Evolutionary conservation across 2,888 invertebrate genomes (phyloP).

Genomic region (Hirtodrosophila histrioides): DNA sequence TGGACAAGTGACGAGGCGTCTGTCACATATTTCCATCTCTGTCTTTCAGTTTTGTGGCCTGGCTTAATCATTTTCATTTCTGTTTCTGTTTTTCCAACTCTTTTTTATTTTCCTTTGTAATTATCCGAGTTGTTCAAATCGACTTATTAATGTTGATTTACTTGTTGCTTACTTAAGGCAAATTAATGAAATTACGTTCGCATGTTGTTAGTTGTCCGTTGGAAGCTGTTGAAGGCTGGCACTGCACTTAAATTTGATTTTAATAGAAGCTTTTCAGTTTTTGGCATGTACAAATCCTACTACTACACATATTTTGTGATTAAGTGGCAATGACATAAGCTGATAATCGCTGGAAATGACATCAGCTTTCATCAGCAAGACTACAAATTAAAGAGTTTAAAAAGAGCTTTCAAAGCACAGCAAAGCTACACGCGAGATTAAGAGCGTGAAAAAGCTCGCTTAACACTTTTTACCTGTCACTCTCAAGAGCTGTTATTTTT

Average conservation of each 20-base stretch:
- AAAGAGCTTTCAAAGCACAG: too few relatives aligned
- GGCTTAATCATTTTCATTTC: slow-evolving; percentile 13
- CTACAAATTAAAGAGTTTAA: too few relatives aligned
- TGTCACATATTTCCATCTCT: slow-evolving; percentile 67
- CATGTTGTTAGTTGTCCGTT: slow-evolving; percentile 2
- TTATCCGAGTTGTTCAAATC: slow-evolving; percentile 45
- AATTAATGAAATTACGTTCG: slow-evolving; percentile 31
- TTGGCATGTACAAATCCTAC: not conserved
- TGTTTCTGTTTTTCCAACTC: slow-evolving; percentile 5
- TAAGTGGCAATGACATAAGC: too few relatives aligned
- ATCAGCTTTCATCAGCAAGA: too few relatives aligned
- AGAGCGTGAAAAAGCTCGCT: too few relatives aligned
- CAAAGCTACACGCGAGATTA: too few relatives aligned
- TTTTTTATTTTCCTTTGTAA: slow-evolving; percentile 33
- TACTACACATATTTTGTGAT: too few relatives aligned
- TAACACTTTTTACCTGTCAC: too few relatives aligned
- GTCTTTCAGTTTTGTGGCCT: slow-evolving; percentile 19
- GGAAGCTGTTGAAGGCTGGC: slow-evolving; percentile 4
- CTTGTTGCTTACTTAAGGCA: slow-evolving; percentile 23
- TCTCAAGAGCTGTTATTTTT: too few relatives aligned
- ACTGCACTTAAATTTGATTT: not conserved
- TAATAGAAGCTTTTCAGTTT: not conserved
- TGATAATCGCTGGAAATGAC: too few relatives aligned
- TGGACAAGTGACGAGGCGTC: slow-evolving; percentile 52
- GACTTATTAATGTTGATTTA: slow-evolving; percentile 40